Base-by-base conservation (phyloP, 2,113 vertebrate species). In the Osmerus mordax region DNA sequence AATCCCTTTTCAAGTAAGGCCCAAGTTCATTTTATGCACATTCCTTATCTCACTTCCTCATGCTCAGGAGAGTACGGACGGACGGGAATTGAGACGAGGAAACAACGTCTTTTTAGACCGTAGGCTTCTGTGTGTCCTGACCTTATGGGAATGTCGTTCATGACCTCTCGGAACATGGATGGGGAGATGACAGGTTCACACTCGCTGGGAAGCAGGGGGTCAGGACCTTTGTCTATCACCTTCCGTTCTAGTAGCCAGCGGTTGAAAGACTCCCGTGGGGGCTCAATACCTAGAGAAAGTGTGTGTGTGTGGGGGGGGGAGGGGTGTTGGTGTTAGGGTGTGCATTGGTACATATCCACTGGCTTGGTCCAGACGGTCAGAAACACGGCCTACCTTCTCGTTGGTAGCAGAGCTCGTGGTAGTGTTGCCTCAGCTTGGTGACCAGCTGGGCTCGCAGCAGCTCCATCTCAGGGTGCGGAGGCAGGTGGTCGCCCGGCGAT, bases 111-210 rank as follows among this genome's bases (percentile, higher is more conserved):
- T 36, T 15, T 56, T 12, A 19, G 7, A 55, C 15, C 12, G 13
- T 15, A 21, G 9, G 14, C 21, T 47, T 23, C 19, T 41, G 59
- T 51, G n/a, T 16, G 55, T 18, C 32, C 32, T 19, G 4, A 84
- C 97, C 97, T 97, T 91, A 99, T 99, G 75, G 97, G 97, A 88
- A 99, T 98, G 92, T 99, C 97, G 41, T 98, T 98, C 97, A 99
- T 99, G 86, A 99, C 95, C 91, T 99, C 97, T 76, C 96, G 93
- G 89, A 99, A 99, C 97, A 99, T 99, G 86, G 96, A 98, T 4
- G 96, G 94, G 3, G 97, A 99, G 54, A 99, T 94, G 11, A 95
- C 80, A 0, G 96, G 96, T 28, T 98, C 96, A 2, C 97, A 99
- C 83, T 97, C 95, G 78, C 97, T 98, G 0, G 97, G 97, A 71